phyloP scores from a whole-genome alignment of 2,888 invertebrate genomes.

The Rhabditoides inermis region DNA sequence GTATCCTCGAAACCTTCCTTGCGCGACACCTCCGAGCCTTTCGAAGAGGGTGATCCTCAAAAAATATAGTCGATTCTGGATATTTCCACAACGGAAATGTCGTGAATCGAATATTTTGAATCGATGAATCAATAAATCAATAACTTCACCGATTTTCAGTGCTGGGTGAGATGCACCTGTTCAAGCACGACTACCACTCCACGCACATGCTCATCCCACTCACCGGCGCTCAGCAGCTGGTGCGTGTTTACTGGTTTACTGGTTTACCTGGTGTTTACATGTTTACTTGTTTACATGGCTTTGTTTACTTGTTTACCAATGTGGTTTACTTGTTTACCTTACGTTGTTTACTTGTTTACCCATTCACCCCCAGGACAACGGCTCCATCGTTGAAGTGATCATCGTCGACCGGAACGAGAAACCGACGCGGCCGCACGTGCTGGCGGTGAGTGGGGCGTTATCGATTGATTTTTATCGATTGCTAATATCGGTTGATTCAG shows the following conservation, averaged over 20 bases:
- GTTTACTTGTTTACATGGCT: neutral
- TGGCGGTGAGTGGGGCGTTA: conserved; percentile 20
- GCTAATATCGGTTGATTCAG: conserved; percentile 3
- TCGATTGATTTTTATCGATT: neutral
- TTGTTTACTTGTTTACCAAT: no score
- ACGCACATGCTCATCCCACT: conserved; percentile 43
- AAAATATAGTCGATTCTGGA: no score
- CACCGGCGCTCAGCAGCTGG: conserved; percentile 36
- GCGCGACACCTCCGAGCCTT: no score
- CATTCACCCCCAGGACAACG: conserved; percentile 35
- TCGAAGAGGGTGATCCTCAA: no score
- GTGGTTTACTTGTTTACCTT: neutral
- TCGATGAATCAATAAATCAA: no score
- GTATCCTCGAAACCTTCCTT: no score
- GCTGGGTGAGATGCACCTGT: conserved; percentile 43
- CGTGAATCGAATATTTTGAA: no score
- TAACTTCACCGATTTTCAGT: neutral
- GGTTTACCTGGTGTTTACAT: no score
- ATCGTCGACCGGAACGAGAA: conserved; percentile 32
- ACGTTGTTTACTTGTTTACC: neutral
- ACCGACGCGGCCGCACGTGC: conserved; percentile 40
- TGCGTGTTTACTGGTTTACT: conserved; percentile 5
- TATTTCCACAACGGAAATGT: no score
- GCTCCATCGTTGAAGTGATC: conserved; percentile 46
- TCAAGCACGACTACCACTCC: conserved; percentile 49